Evolutionary conservation across 2,888 invertebrate genomes (phyloP), one percentile per base, ranked within the genome.

Genomic region (Salpingus planirostris): DNA sequence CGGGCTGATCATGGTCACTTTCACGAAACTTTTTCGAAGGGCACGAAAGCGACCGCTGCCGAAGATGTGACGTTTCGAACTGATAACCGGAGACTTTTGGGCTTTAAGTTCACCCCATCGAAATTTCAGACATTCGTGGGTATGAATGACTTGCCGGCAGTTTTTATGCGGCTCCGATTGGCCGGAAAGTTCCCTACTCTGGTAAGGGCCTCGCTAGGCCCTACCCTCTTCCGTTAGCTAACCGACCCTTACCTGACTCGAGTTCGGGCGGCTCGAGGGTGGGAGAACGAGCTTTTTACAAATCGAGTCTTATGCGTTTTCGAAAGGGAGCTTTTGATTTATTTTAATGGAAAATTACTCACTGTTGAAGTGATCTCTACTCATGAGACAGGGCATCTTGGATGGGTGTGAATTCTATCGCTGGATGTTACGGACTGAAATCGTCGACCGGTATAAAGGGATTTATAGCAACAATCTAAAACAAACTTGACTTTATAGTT

Each of bases 161-260:
- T 44, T 35, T 46, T 44, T 41, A 43, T 43, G 42, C 37, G 33
- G 11, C 7, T 34, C 22, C 18, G 26, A 51, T 51, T 51, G 51
- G 51, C 36, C n/a, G 30, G n/a, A 14, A 30, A 2, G 22, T 23
- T 25, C 42, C 46, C 43, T 43, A 30, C 43, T 26, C 36, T 13
- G 26, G 11, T 21, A 29, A 31, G 40, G 42, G 42, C 36, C 34
- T 31, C 24, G 13, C 26, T 38, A 29, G 25, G 36, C 42, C 42
- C 41, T 33, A 34, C 37, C 44, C 40, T 36, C 25, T 29, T 33
- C 29, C 36, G 40, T 31, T 36, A 15, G 11, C 14, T 11, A 33
- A 14, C 13, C 33, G 26, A 37, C 37, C 29, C 36, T 31, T 27
- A 30, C 35, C 26, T n/a, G n/a, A n/a, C n/a, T n/a, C n/a, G n/a